These are phyloP conservation scores for Saguinus imperator DNA, from an alignment of 2,113 vertebrate genomes.

Conservation along the genomic window DNA sequence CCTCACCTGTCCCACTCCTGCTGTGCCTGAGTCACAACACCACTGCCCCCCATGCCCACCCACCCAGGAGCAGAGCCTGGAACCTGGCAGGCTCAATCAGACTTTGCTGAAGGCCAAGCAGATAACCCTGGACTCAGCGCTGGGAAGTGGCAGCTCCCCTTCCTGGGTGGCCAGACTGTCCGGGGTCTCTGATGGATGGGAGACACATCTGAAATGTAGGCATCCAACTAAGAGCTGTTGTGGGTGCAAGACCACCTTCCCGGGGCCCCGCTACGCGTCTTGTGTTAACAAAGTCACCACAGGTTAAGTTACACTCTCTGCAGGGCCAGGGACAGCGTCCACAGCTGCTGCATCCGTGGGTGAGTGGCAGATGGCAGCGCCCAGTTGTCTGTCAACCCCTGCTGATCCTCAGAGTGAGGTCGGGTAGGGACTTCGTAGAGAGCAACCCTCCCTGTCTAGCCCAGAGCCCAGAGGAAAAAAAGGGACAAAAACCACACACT, in stretches of 20 bases:
- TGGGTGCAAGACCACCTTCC: background rate
- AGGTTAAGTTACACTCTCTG: background rate
- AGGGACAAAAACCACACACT: background rate
- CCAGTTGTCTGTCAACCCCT: background rate
- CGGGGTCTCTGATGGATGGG: background rate
- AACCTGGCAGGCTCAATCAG: background rate
- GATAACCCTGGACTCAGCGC: background rate
- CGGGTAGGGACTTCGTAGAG: background rate
- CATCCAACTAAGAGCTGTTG: background rate
- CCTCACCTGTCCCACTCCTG: background rate
- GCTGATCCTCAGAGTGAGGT: background rate
- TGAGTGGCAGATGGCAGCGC: background rate
- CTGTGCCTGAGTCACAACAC: background rate
- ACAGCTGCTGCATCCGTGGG: background rate
- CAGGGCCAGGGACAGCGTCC: accelerated
- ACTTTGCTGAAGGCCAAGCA: background rate
- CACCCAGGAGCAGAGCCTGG: accelerated
- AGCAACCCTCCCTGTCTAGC: background rate
- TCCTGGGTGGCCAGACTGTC: background rate
- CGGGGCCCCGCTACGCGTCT: accelerated
- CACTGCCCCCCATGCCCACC: background rate
- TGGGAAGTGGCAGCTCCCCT: background rate
- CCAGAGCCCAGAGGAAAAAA: background rate
- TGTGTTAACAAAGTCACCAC: accelerated
- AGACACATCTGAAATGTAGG: background rate